Evolutionary conservation across 2,113 vertebrate genomes (phyloP).

Genomic region (Mixornis gularis): DNA sequence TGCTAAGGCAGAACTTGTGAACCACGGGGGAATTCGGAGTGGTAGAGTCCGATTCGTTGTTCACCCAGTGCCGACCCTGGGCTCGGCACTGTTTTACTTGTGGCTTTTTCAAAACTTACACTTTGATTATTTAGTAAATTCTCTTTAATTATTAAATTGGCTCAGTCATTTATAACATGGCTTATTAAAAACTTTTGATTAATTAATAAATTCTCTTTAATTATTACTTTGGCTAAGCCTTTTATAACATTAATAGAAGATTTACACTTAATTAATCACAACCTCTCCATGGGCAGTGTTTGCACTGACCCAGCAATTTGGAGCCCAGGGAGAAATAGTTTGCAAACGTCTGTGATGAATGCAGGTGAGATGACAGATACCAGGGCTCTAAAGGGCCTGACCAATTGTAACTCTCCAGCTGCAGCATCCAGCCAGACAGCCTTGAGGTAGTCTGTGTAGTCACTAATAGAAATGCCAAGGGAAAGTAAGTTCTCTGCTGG

Average conservation of each 20-base stretch:
- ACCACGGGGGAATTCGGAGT: no score
- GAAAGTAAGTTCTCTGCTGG: neutral
- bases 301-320: neutral
- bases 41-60: no score
- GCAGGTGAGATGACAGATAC: neutral
- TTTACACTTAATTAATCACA: neutral
- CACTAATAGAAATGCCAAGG: neutral
- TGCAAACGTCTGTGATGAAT: neutral
- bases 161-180: no score
- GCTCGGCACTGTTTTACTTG: no score
- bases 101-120: no score
- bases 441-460: neutral
- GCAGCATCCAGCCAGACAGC: neutral
- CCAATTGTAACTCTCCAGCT: neutral
- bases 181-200: no score
- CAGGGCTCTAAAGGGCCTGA: neutral
- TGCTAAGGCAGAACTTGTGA: no score
- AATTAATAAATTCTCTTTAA: no score
- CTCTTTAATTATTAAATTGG: no score
- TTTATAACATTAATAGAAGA: neutral
- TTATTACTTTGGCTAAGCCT: no score
- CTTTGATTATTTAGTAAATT: no score
- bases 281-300: neutral
- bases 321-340: neutral
- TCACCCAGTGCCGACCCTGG: no score